Percentiles rank a stretch among this genome's conserved stretches.
These are phyloP conservation scores for Nipponia nippon DNA, from an alignment of 2,113 vertebrate species.

Conservation along the genomic window DNA sequence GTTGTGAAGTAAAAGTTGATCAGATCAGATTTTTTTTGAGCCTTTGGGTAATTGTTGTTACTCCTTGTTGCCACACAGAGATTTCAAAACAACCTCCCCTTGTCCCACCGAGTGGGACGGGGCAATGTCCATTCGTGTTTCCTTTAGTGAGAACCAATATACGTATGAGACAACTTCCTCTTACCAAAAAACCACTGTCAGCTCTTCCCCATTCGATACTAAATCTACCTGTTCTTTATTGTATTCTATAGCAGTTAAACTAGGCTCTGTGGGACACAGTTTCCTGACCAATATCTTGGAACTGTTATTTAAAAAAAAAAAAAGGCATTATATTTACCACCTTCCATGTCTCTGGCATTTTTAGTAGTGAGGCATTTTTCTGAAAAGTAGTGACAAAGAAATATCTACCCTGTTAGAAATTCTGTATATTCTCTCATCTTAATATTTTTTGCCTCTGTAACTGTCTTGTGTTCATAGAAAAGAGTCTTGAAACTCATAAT, in stretches of 20 bases:
- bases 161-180: neutral
- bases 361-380: neutral
- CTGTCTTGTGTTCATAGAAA: neutral
- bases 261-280: neutral
- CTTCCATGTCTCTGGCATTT: neutral
- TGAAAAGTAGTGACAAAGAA: neutral
- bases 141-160: neutral
- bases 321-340: neutral
- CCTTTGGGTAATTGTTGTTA: too few relatives aligned
- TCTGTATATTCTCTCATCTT: neutral
- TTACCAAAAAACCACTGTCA: neutral
- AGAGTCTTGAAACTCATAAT: neutral
- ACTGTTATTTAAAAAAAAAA: neutral
- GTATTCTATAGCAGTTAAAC: neutral
- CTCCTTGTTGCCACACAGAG: too few relatives aligned
- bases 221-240: neutral
- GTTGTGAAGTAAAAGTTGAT: too few relatives aligned
- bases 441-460: neutral
- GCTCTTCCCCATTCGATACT: neutral
- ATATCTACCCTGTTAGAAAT: neutral
- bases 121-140: neutral
- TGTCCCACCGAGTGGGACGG: too few relatives aligned
- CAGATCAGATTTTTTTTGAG: too few relatives aligned
- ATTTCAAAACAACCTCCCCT: too few relatives aligned
- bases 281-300: neutral